Evolutionary conservation across 2,797 vertebrate species (phyloP), one percentile per base, ranked within the genome.

Genomic region (Poeciliopsis paucimaculata): DNA sequence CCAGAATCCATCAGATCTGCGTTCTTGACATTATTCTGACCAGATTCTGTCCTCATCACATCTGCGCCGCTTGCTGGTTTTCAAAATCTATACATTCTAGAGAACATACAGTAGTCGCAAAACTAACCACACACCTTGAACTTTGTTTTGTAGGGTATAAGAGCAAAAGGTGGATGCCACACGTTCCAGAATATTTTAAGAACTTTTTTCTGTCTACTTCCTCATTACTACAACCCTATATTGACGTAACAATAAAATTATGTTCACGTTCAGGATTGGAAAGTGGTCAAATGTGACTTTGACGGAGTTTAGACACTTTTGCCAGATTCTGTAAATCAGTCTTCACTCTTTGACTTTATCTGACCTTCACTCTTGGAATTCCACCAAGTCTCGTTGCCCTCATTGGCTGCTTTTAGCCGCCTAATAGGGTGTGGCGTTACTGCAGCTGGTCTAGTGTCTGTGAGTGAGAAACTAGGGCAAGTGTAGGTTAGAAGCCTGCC

Each of bases 321-420:
- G 39, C 41, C 15, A 45, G 68, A n/a, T 45, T 71, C 26, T 70
- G 34, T 76, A 75, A 81, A 82, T 77, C 51, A 86, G 72, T 88
- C 72, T 82, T 88, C 82, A 86, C 80, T 71, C 76, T 39, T 84
- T 53, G 78, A 55, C 82, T 87, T 77, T 71, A 90, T 89, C 81
- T 90, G 86, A 91, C 82, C 85, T 77, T 84, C 85, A 77, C 84
- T 83, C 39, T 83, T 90, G 92, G 89, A 77, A 26, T 53, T 76
- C 73, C 70, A 43, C 87, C 86, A 64, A 80, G 76, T 39, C 77
- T 31, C 71, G 81, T 84, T 83, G 85, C 80, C 85, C 84, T 87
- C 83, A 76, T 82, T 83, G 87, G 79, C 81, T 90, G 86, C 84
- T 88, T 91, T 90, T 90, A 88, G 81, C 83, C 82, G 77, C 80